Evolutionary conservation across 30 jellyfish, hydroid and myxozoan genomes (phyloP), one percentile per base, ranked within the genome.

Genomic region (Aurelia aurita): DNA sequence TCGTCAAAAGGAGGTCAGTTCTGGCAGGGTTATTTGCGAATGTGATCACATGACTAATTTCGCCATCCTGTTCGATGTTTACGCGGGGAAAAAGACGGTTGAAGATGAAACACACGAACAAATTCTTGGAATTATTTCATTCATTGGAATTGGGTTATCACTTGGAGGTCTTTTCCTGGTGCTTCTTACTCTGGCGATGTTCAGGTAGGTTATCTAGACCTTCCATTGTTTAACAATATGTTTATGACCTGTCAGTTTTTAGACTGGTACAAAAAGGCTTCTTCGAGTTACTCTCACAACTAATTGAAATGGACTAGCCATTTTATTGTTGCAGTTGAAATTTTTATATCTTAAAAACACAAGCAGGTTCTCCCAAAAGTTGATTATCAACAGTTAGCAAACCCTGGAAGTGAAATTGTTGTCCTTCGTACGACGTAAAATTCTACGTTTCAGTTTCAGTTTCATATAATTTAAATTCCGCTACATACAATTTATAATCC

Each of bases 1-100:
- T 65, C 88, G 76, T 14, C 49, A 26, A 26, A 31, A 29, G 55
- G 26, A 26, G 4, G 13, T 68, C n/a, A 77, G 6, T 1, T 53
- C 67, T 13, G 77, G 53, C 34, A 53, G 82, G 13, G 79, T 62
- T 44, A 44, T 55, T 13, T 86, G 96, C 67, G 34, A 77, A 5
- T 77, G 96, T 66, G 83, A 86, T 34, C 96, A 86, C 75, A 62
- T 86, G 87, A 74, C 96, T 25, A 86, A 86, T 55, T 86, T 86
- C 51, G 96, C 96, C 72, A 67, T 86, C 76, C 31, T 86, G 21
- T 77, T 86, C 61, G 96, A 86, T 75, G 84, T 71, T 2, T 68
- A 86, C 44, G 90, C 85, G 11, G 96, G 96, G 23, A 68, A 35
- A 67, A 27, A 21, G 49, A n/a, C 77, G 18, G 61, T 72, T 3